Percentiles rank a stretch among this genome's conserved stretches.
Conservation (phyloP, 1,140 invertebrate species). For the Leptinotarsa undecemlineata region DNA sequence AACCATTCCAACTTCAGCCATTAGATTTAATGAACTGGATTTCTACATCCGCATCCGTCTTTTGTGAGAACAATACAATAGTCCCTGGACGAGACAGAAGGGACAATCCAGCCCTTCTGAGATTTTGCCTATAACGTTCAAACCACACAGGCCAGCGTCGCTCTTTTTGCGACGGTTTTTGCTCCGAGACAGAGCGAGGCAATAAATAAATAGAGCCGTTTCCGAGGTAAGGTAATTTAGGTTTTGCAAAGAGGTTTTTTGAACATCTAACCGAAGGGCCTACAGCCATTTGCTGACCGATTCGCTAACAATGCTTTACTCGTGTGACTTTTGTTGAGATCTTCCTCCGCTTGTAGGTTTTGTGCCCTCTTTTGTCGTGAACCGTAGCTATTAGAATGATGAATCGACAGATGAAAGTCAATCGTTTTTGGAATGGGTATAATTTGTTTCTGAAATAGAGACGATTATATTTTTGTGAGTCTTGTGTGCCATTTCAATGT, state of each 20-base stretch:
- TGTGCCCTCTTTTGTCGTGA: slow-evolving; percentile 31
- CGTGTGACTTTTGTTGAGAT: slow-evolving; percentile 32
- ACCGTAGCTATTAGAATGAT: slow-evolving; percentile 29
- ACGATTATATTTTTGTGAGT: too few relatives aligned
- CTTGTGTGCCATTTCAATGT: too few relatives aligned
- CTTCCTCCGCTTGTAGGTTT: slow-evolving; percentile 26
- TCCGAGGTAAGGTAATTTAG: slow-evolving; percentile 44
- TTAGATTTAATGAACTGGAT: slow-evolving; percentile 4
- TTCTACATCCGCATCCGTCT: not conserved
- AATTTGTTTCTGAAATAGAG: too few relatives aligned
- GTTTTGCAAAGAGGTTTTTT: slow-evolving; percentile 40
- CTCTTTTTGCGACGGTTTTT: slow-evolving; percentile 33
- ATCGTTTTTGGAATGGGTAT: slow-evolving; percentile 21
- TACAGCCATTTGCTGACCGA: slow-evolving; percentile 28
- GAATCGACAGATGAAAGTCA: slow-evolving; percentile 29
- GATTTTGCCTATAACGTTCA: slow-evolving; percentile 4
- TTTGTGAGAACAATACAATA: slow-evolving; percentile 8
- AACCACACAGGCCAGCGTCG: slow-evolving; percentile 4
- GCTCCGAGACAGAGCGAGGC: slow-evolving; percentile 24
- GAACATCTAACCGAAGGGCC: slow-evolving; percentile 18
- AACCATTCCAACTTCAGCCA: not conserved
- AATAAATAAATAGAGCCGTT: slow-evolving; percentile 45
- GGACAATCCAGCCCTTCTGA: slow-evolving; percentile 1
- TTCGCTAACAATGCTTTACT: slow-evolving; percentile 38
- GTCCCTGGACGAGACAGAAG: not conserved